Percentiles rank a stretch among this genome's conserved stretches.
phyloP scores from a whole-genome alignment of 2,113 vertebrate genomes.

The Gadus macrocephalus region DNA sequence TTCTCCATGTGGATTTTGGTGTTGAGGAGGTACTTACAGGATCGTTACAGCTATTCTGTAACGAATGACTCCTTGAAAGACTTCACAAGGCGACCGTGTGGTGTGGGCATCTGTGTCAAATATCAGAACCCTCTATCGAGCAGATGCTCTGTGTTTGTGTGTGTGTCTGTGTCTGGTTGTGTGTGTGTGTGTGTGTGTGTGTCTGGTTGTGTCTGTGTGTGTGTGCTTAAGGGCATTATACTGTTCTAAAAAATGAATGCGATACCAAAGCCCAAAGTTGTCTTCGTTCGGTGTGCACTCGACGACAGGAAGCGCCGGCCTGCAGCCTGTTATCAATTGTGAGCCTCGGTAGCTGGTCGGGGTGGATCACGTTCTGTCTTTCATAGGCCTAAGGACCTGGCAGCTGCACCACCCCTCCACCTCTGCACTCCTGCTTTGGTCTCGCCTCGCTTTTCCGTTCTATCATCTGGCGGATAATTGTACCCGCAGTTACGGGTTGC shows the following conservation, averaged over 20 bases:
- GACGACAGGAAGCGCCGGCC: conserved; percentile 42
- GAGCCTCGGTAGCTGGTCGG: conserved; percentile 40
- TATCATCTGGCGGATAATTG: conserved; percentile 64
- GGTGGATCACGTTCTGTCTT: conserved; percentile 49
- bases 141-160: conserved; percentile 1
- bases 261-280: conserved; percentile 6
- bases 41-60: not conserved
- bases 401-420: conserved; percentile 33
- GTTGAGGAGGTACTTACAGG: not conserved
- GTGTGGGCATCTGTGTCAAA: not conserved
- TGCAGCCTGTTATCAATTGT: conserved; percentile 49
- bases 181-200: no score
- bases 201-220: no score
- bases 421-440: conserved; percentile 42
- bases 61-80: not conserved
- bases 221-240: not conserved
- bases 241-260: conserved; percentile 1
- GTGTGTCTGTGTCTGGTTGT: no score
- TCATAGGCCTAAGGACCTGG: conserved; percentile 50
- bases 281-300: not conserved
- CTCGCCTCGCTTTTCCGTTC: conserved; percentile 49
- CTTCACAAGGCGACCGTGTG: no score
- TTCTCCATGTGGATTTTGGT: no score
- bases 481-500: conserved; percentile 43
- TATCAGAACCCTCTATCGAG: conserved; percentile 5